Conservation (phyloP, 2,888 invertebrate genomes). For the Lasioglossum pauxillum region DNA sequence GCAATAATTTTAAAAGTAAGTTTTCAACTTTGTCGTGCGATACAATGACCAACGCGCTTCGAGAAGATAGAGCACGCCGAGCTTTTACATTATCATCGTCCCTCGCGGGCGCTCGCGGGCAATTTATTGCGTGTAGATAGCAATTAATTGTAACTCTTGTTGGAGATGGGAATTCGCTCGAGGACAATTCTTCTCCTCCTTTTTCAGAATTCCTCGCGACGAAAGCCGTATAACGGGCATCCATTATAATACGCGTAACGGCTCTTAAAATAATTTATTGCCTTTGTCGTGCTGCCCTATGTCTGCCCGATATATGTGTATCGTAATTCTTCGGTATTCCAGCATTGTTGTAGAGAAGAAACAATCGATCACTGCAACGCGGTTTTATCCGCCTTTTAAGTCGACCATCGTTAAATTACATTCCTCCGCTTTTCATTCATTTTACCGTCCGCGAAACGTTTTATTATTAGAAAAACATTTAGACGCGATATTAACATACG, state of each 20-base stretch:
- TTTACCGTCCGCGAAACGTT: neutral
- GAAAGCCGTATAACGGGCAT: slow-evolving; percentile 46
- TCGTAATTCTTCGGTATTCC: slow-evolving; percentile 56
- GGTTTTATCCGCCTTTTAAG: neutral
- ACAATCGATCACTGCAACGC: neutral
- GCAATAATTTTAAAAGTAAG: slow-evolving; percentile 65
- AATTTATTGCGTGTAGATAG: slow-evolving; percentile 67
- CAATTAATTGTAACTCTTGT: slow-evolving; percentile 60
- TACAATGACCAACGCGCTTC: slow-evolving; percentile 66
- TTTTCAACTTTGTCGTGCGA: slow-evolving; percentile 64
- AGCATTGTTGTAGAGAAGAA: neutral
- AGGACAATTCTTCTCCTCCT: slow-evolving; percentile 48
- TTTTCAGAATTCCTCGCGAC: slow-evolving; percentile 37
- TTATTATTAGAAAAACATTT: neutral
- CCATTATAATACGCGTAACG: slow-evolving; percentile 61
- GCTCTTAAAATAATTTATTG: slow-evolving; percentile 67
- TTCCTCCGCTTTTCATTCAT: neutral
- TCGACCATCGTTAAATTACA: neutral
- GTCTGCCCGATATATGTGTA: slow-evolving; percentile 48
- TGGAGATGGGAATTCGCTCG: slow-evolving; percentile 49
- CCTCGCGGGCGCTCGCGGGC: slow-evolving; percentile 14
- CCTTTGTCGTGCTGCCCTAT: slow-evolving; percentile 39
- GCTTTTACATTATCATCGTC: slow-evolving; percentile 54
- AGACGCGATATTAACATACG: neutral
- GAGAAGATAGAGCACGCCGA: slow-evolving; percentile 53